Evolutionary conservation across 1,140 invertebrate species (phyloP).

Genomic region (Brachionus plicatilis): DNA sequence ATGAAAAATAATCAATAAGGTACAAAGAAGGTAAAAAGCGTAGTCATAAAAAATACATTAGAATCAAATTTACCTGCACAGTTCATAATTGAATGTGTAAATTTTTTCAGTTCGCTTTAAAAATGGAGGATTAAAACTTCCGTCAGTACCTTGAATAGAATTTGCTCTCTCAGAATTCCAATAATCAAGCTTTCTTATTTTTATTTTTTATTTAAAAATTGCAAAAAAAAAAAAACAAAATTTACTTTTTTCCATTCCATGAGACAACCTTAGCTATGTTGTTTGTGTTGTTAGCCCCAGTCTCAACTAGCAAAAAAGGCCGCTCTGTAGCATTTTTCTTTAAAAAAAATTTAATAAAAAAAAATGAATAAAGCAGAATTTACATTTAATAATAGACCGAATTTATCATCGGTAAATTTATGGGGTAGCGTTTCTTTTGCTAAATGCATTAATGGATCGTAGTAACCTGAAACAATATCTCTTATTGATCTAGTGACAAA

Average conservation of each 20-base stretch:
- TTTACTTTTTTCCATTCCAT: constrained; percentile 22
- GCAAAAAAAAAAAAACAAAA: background rate
- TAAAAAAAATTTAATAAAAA: background rate
- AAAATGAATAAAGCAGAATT: background rate
- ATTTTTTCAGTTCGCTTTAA: background rate
- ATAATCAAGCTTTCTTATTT: background rate
- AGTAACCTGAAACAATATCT: constrained; percentile 8
- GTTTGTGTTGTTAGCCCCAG: background rate
- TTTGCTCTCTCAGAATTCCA: constrained; percentile 2
- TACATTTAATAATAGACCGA: constrained; percentile 2
- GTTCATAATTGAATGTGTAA: background rate
- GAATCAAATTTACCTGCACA: constrained; percentile 14
- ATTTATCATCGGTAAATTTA: constrained; percentile 12
- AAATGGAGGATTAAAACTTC: background rate
- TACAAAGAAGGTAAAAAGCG: no score
- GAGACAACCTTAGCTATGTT: background rate
- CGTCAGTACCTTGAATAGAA: background rate
- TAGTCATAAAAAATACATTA: no score
- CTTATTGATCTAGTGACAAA: background rate
- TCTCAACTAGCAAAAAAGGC: background rate
- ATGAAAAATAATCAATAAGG: no score
- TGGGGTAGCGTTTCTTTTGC: background rate
- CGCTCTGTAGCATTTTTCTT: constrained; percentile 10
- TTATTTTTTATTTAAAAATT: background rate
- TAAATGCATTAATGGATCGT: background rate